These are phyloP conservation scores for Oscheius onirici DNA, from an alignment of 2,888 invertebrate genomes.

Conservation along the genomic window DNA sequence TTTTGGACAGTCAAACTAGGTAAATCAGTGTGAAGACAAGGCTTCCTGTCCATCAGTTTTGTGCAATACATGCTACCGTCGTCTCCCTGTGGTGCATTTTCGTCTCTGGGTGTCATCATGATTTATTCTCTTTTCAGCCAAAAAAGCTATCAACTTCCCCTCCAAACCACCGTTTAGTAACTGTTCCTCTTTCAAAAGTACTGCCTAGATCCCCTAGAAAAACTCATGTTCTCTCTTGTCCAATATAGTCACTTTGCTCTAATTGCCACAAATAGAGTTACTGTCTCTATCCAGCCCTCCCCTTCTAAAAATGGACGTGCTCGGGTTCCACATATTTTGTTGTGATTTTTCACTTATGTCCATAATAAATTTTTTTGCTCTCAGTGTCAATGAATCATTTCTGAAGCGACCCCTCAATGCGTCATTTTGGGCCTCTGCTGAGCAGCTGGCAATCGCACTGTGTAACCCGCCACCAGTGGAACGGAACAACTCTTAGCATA, in stretches of 20 bases:
- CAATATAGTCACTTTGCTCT: constrained; percentile 28
- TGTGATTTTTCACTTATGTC: constrained; percentile 29
- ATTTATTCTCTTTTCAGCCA: constrained; percentile 14
- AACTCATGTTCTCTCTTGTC: background rate
- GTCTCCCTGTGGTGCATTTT: constrained; percentile 19
- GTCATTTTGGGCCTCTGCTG: constrained; percentile 16
- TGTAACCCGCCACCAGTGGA: constrained; percentile 28
- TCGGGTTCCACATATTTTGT: constrained; percentile 27
- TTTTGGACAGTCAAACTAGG: constrained; percentile 36
- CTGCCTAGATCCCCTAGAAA: background rate
- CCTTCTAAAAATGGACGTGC: constrained; percentile 12
- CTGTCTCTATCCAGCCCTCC: constrained; percentile 24
- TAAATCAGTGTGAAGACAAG: constrained; percentile 7
- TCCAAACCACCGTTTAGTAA: constrained; percentile 29
- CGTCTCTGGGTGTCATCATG: constrained; percentile 15
- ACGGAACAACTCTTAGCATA: constrained; percentile 25
- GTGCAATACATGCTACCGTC: constrained; percentile 17
- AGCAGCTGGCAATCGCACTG: constrained; percentile 31
- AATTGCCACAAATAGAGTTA: constrained; percentile 18
- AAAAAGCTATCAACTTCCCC: constrained; percentile 15
- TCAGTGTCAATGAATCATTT: constrained; percentile 8
- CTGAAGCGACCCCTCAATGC: constrained; percentile 20
- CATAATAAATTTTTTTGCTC: constrained; percentile 25
- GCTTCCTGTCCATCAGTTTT: constrained; percentile 13
- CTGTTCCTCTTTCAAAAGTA: background rate